Evolutionary conservation across 1,140 invertebrate genomes (phyloP).

Genomic region (Euura lappo): DNA sequence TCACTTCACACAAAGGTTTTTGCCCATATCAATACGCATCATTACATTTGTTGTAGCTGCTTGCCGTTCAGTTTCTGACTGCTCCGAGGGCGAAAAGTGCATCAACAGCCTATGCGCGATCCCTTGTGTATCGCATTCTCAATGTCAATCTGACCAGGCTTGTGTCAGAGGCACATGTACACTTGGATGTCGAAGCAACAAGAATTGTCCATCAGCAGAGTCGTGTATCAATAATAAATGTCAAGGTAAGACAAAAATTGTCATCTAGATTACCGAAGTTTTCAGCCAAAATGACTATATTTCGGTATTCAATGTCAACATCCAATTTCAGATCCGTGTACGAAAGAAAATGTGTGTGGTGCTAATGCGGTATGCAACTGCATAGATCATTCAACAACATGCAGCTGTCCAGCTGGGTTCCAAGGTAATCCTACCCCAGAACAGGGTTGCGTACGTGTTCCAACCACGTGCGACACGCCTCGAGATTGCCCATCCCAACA

Average conservation of each 20-base stretch:
- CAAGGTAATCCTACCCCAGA: constrained; percentile 87
- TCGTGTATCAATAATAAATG: constrained; percentile 86
- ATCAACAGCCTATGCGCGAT: constrained; percentile 77
- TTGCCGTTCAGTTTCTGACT: constrained; percentile 79
- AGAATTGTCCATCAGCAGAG: constrained; percentile 76
- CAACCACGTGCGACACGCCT: constrained; percentile 67
- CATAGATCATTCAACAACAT: constrained; percentile 72
- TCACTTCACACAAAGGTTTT: neutral
- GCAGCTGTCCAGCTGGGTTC: constrained; percentile 82
- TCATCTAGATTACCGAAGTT: constrained; percentile 4
- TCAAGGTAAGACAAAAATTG: constrained; percentile 52
- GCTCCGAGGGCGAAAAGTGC: constrained; percentile 81
- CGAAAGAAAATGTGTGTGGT: constrained; percentile 77
- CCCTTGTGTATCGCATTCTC: constrained; percentile 78
- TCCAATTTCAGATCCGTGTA: constrained; percentile 72
- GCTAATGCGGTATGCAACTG: constrained; percentile 83
- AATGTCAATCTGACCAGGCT: constrained; percentile 81
- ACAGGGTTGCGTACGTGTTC: constrained; percentile 84
- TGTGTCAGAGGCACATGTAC: constrained; percentile 80
- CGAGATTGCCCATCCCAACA: constrained; percentile 76
- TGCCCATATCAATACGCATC: neutral
- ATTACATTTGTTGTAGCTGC: constrained; percentile 62
- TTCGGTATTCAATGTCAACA: neutral
- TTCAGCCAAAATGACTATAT: constrained; percentile 7
- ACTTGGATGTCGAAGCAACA: constrained; percentile 81